Evolutionary conservation across 2,797 vertebrate genomes (phyloP).

Genomic region (Acridotheres tristis): DNA sequence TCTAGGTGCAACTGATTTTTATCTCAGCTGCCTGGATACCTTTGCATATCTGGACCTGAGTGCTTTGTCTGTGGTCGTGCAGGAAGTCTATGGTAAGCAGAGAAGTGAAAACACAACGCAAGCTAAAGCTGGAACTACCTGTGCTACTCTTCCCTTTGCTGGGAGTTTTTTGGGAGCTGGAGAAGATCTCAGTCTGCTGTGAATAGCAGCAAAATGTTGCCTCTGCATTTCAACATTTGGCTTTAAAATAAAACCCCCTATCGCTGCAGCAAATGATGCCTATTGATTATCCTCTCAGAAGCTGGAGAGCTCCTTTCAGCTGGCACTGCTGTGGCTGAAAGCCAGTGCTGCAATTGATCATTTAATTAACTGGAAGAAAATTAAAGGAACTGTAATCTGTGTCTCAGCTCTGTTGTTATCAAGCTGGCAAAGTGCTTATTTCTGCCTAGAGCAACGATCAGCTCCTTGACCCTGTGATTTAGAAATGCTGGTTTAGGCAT

Average conservation of each 20-base stretch:
- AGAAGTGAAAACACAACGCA: not conserved
- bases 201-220: not conserved
- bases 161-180: not conserved
- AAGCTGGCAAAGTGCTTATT: conserved; percentile 24
- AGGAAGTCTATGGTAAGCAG: conserved; percentile 37
- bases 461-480: conserved; percentile 40
- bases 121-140: not conserved
- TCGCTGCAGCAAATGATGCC: not conserved
- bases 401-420: conserved; percentile 47
- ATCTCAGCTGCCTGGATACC: conserved; percentile 7
- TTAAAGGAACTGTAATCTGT: conserved; percentile 54
- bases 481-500: not conserved
- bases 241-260: not conserved
- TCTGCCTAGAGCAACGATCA: not conserved
- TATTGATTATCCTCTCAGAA: conserved; percentile 25
- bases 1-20: conserved; percentile 14
- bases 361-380: conserved; percentile 67
- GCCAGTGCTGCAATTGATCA: conserved; percentile 39
- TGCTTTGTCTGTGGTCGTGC: conserved; percentile 30
- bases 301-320: not conserved
- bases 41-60: not conserved
- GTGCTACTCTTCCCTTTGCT: not conserved
- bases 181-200: not conserved
- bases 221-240: not conserved
- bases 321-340: conserved; percentile 1